Percentiles rank a stretch among this genome's conserved stretches.
These are phyloP conservation scores for Drosophila pallidifrons DNA, from an alignment of 1,140 invertebrate genomes.

Conservation along the genomic window DNA sequence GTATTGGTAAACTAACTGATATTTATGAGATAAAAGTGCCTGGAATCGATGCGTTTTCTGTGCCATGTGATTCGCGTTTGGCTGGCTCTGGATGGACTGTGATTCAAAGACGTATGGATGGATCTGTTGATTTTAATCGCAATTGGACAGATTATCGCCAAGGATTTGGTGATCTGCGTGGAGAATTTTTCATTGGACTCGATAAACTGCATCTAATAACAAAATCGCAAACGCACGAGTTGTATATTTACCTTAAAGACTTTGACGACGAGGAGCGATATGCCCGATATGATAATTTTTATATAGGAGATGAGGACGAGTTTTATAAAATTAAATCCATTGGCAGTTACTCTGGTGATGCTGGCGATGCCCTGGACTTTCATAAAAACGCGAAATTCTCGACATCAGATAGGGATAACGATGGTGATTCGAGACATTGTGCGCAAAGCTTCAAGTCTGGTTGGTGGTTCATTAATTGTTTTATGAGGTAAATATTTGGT, in stretches of 20 bases:
- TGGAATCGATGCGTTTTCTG: slow-evolving; percentile 10
- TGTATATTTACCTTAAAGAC: slow-evolving; percentile 10
- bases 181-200: slow-evolving; percentile 37
- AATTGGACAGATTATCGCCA: slow-evolving; percentile 20
- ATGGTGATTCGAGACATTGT: neutral
- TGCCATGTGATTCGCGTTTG: slow-evolving; percentile 18
- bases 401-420: slow-evolving; percentile 10
- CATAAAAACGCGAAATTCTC: slow-evolving; percentile 12
- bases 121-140: slow-evolving; percentile 20
- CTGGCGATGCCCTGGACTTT: neutral
- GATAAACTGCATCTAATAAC: too few relatives aligned
- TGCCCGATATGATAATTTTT: slow-evolving; percentile 19
- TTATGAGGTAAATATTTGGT: neutral
- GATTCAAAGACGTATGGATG: slow-evolving; percentile 15
- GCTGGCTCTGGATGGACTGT: slow-evolving; percentile 17
- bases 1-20: slow-evolving; percentile 5
- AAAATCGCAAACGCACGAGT: neutral
- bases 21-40: slow-evolving; percentile 18
- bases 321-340: slow-evolving; percentile 10
- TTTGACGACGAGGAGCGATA: neutral
- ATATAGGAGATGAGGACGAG: neutral
- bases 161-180: slow-evolving; percentile 14
- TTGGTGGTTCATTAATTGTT: slow-evolving; percentile 24
- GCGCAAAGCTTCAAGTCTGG: neutral
- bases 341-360: slow-evolving; percentile 14